Evolutionary conservation across 2,888 invertebrate species (phyloP), one percentile per base, ranked within the genome.

Genomic region (Drosophila mimica): DNA sequence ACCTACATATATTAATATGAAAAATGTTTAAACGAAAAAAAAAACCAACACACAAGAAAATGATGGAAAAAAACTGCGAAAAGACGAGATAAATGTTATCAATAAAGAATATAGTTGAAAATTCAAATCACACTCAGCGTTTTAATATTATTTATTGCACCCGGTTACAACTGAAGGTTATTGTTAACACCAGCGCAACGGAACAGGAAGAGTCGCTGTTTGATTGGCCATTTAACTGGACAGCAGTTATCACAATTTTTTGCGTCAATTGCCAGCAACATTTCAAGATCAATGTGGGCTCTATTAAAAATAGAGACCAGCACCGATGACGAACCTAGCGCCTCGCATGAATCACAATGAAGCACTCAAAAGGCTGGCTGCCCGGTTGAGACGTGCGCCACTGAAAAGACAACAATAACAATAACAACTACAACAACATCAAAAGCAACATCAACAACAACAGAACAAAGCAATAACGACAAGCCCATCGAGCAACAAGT

Each of bases 31-130:
- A 82, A 64, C 61, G 30, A 69, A 33, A 52, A 49, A 49, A 57
- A 63, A 69, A 46, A 15, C 20, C 25, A 25, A 72, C 52, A 76
- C 74, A 43, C 30, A 54, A 36, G 28, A 74, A 46, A 25, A 25
- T 28, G 8, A 54, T 76, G 36, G 57, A 59, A 57, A 67, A 76
- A 74, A 71, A 79, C 70, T 78, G 89, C 91, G 83, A 84, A 79
- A 83, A 78, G 81, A 72, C 64, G 67, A 74, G 76, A 83, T 74
- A 88, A 91, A 83, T 89, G 89, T 89, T 89, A 89, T 89, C 83
- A 89, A 89, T 89, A 89, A 89, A 89, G 82, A 90, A 82, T 89
- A 89, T 91, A 89, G 89, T 89, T 89, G 91, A 91, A 82, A 89
- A 85, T 90, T 90, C 85, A 81, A 74, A 65, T 49, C 8, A 8